Base-by-base conservation (phyloP, 2,113 vertebrate species). In the Saguinus midas region DNA sequence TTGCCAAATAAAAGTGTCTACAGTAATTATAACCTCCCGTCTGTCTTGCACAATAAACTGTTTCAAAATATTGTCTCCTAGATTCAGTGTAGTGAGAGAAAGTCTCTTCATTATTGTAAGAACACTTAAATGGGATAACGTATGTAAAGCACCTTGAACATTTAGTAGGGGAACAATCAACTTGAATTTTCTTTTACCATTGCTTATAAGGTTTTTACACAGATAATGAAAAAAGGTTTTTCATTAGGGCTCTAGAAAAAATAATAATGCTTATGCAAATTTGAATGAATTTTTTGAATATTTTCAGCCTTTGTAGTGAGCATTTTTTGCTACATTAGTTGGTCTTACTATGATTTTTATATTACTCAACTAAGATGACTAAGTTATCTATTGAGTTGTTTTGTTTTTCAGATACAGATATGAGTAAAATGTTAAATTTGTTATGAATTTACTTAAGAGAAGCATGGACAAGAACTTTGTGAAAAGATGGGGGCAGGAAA, bases 11-110 rank as follows among this genome's bases (percentile, higher is more conserved):
- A 94, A 90, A 92, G 23, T 88, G 45, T 52, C 18, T 70, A 35
- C 37, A 11, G 20, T 96, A 95, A 93, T 76, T 91, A 50, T 96
- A 70, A 89, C 8, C 8, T 57, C 6, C 0, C 70, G 25, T 86
- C 61, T 96, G 48, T 96, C 75, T 96, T 94, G 73, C 21, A 79
- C 14, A 1, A 0, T 87, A 48, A 94, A 95, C 20, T 75, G 14
- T 32, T 86, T 70, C 8, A 96, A 95, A 86, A 73, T 94, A 93
- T 83, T 92, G 79, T 79, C 73, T 48, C 61, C 55, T 25, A 93
- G 78, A 27, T 90, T 81, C 94, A 92, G 48, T 50, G 82, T 61
- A 76, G 40, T 89, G 14, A 87, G 66, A 94, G 32, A 64, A 18
- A 52, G 12, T 70, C 43, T 80, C 17, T 25, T 91, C 48, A 43